Evolutionary conservation across 2,888 invertebrate species (phyloP), one percentile per base, ranked within the genome.

Genomic region (Drosophila rubida): DNA sequence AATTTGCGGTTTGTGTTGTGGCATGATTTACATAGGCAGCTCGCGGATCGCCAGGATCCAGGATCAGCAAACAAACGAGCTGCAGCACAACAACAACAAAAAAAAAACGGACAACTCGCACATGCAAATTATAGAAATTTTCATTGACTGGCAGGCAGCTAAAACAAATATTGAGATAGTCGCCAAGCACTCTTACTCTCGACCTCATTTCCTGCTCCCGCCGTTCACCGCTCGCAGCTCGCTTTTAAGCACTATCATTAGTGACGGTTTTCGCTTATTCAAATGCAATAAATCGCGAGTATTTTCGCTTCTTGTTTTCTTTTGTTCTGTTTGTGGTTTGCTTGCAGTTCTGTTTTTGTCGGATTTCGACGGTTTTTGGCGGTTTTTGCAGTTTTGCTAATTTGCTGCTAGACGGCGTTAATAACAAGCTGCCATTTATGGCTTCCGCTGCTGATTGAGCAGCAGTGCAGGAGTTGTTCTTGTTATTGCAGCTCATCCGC

Each of bases 71-170:
- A 53, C 11, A 14, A 9, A 23, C 19, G 9, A 30, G 32, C 27
- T 6, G 30, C 11, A 23, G 35, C 16, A 51, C n/a, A n/a, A 11
- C 16, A 62, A 14, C 7, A 51, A 22, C 51, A n/a, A 50, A 62
- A 63, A 49, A 44, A 14, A 44, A 54, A 46, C 30, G 11, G 11
- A 23, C 5, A 6, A 30, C 19, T 19, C 51, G 59, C 63, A 51
- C 75, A 87, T 87, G 82, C 82, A 89, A 90, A 89, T 89, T 89
- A 90, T 89, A 89, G 88, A 90, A 89, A 90, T 88, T 86, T 89
- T 66, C 58, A 58, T 65, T 61, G 42, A 32, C 44, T 60, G 60
- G 55, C 60, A 68, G 70, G n/a, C 62, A 68, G 70, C 62, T 65
- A 58, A 86, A 88, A 78, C 89, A 88, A 83, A 83, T 88, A 83